Base-by-base conservation (phyloP, 2,797 vertebrate species). In the Agapornis canus region DNA sequence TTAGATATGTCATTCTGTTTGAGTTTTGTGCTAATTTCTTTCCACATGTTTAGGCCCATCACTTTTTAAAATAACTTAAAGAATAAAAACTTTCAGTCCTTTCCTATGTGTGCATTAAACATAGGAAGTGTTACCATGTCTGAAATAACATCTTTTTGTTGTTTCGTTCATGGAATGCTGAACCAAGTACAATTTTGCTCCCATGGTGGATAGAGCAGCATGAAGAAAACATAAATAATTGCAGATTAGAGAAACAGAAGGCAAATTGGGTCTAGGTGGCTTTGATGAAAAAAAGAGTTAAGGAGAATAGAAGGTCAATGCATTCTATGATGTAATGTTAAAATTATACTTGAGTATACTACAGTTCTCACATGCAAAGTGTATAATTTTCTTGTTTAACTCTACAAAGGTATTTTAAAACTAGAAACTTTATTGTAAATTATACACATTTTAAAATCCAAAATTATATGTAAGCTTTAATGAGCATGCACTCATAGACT, bases 161-260 rank as follows among this genome's bases (percentile, higher is more conserved):
- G 97, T 97, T 97, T 96, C 92, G 97, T 98, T 98, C 97, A 98
- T 97, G 96, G 97, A 98, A 97, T 98, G 98, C 98, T 98, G 98
- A 98, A 98, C 97, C 97, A 98, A 98, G 97, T 97, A 98, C 98
- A 98, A 95, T 98, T 98, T 97, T 98, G 95, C 93, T 98, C 98
- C 98, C 98, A 97, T 97, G 97, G 97, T 65, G 96, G 97, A 98
- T 96, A 96, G 97, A 98, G 94, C 97, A 98, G 97, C 98, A 95
- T 97, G 98, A 98, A 98, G 97, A 98, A 98, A 98, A 98, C 98
- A 98, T 98, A 98, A 98, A 98, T 98, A 98, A 98, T 98, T 98
- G 97, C 98, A 98, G 98, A 98, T 98, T 97, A 98, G 97, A 98
- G 98, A 98, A 98, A 98, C 98, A 98, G 98, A 98, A 98, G 98